These are phyloP conservation scores for Sparidentex hasta DNA, from an alignment of 2,797 vertebrate genomes.

Conservation along the genomic window DNA sequence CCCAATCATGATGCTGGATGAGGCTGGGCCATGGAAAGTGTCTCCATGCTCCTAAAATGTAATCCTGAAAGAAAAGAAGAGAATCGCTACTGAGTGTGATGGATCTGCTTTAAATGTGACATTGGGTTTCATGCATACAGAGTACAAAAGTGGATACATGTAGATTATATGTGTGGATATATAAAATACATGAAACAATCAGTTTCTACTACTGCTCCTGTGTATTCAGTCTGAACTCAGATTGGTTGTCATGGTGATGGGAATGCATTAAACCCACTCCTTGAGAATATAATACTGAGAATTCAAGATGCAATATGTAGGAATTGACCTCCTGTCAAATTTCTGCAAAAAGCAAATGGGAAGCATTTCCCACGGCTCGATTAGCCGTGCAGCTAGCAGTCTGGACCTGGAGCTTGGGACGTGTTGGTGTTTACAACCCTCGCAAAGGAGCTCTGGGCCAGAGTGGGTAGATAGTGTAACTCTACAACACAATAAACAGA, in stretches of 20 bases:
- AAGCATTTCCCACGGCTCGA: too few species aligned
- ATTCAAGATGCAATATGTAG: not conserved
- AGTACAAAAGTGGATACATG: not conserved
- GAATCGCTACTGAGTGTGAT: not conserved
- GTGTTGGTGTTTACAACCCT: too few species aligned
- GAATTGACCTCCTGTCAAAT: too few species aligned
- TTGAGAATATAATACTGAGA: not conserved
- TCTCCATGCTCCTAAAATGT: slow-evolving; percentile 47
- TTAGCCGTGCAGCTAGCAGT: too few species aligned
- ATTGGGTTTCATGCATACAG: not conserved
- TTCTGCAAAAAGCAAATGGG: too few species aligned
- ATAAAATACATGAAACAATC: not conserved
- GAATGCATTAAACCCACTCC: not conserved
- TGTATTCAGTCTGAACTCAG: not conserved
- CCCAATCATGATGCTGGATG: slow-evolving; percentile 89
- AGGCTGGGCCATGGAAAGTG: slow-evolving; percentile 10
- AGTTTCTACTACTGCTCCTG: not conserved
- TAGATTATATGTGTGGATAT: not conserved
- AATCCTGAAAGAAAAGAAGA: slow-evolving; percentile 38
- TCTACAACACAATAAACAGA: not conserved
- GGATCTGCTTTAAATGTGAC: not conserved
- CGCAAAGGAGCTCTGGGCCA: too few species aligned
- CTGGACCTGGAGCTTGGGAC: too few species aligned
- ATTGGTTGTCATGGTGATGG: not conserved
- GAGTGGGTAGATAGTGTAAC: too few species aligned